Conservation (phyloP, 2,888 invertebrate species). For the Tanytarsus gracilentus region DNA sequence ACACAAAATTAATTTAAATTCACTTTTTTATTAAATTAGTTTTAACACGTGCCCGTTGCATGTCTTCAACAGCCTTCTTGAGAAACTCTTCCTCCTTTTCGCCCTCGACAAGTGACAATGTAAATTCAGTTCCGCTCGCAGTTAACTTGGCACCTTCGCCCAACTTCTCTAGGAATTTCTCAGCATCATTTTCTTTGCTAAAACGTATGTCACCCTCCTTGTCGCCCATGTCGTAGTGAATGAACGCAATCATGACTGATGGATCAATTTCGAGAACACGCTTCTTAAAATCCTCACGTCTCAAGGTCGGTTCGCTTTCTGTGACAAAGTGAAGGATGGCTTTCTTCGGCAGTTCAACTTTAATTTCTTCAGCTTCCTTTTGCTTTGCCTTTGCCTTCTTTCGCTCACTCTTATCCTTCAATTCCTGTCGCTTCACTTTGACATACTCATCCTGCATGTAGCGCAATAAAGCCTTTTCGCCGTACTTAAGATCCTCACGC, state of each 20-base stretch:
- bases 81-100: constrained; percentile 63
- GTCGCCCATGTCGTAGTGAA: constrained; percentile 68
- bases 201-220: constrained; percentile 64
- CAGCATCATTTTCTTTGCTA: constrained; percentile 58
- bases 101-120: constrained; percentile 53
- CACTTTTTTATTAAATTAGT: too few species aligned
- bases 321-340: constrained; percentile 63
- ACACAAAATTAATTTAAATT: too few species aligned
- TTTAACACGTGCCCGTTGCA: constrained; percentile 45
- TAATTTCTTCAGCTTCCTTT: constrained; percentile 36
- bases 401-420: constrained; percentile 51
- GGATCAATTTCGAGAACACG: constrained; percentile 51
- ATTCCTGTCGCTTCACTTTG: constrained; percentile 58
- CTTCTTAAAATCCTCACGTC: constrained; percentile 65
- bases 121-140: constrained; percentile 45
- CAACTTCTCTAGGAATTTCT: constrained; percentile 53
- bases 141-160: constrained; percentile 52
- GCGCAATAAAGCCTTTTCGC: constrained; percentile 53
- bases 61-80: constrained; percentile 53
- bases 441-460: constrained; percentile 64
- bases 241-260: constrained; percentile 51
- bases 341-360: constrained; percentile 58
- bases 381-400: constrained; percentile 47
- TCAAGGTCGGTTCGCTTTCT: constrained; percentile 50
- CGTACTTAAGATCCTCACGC: constrained; percentile 59